phyloP scores from a whole-genome alignment of 23 tunicate genomes.

The Halocynthia aurantium region DNA sequence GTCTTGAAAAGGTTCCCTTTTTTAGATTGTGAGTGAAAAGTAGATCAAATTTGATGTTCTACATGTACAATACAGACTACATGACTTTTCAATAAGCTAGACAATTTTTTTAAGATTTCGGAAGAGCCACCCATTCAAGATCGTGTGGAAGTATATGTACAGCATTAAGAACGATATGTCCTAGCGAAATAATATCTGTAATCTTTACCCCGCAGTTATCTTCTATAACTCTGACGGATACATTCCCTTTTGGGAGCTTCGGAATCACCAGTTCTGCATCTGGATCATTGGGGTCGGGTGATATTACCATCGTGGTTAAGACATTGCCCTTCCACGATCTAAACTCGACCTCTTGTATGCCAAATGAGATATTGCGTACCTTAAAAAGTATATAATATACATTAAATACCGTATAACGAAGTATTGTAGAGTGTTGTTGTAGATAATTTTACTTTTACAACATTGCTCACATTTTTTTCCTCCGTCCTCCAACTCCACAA shows the following conservation, averaged over 20 bases:
- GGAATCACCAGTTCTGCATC: no score
- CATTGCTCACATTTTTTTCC: no score
- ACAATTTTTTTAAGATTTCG: neutral
- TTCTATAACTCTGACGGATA: neutral
- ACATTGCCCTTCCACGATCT: neutral
- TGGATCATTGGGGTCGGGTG: neutral
- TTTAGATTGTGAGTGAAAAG: no score
- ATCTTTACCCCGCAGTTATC: neutral
- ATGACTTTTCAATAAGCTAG: neutral
- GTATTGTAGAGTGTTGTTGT: no score
- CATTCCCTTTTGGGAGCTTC: neutral
- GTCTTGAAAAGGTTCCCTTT: no score
- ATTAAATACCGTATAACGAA: no score
- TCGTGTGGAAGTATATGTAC: neutral
- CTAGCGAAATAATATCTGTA: no score
- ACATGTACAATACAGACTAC: no score
- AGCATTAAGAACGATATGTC: neutral
- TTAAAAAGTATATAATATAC: neutral
- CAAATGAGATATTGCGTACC: neutral
- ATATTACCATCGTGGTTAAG: neutral
- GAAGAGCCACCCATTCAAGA: neutral
- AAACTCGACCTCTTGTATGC: neutral
- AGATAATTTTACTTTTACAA: no score
- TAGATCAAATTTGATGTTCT: no score
- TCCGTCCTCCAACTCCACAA: neutral